Evolutionary conservation across 2,888 invertebrate species (phyloP).

Genomic region (Pyrocoelia pectoralis): DNA sequence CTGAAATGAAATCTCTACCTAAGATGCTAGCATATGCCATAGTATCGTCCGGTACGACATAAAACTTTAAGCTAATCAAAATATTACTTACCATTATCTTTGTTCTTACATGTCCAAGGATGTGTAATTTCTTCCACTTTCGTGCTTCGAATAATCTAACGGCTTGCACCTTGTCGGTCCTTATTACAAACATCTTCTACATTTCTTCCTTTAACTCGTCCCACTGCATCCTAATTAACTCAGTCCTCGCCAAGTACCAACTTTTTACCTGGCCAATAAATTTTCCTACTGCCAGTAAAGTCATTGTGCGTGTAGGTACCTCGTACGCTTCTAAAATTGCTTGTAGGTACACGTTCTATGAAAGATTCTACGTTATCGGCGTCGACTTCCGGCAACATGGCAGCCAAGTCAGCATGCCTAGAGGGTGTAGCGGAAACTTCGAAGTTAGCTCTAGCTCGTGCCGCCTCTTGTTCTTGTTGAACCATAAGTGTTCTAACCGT

Average conservation of each 20-base stretch:
- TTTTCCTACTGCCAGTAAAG: slow-evolving; percentile 1
- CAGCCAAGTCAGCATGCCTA: background rate
- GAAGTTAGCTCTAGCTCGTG: background rate
- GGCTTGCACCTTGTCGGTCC: background rate
- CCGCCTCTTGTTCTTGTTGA: background rate
- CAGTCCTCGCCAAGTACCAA: background rate
- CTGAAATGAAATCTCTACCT: too few relatives aligned
- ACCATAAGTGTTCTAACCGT: slow-evolving; percentile 6
- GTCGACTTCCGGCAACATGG: slow-evolving; percentile 7
- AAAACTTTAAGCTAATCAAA: background rate
- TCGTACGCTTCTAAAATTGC: slow-evolving; percentile 8
- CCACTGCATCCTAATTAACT: slow-evolving; percentile 1
- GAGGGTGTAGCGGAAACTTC: background rate
- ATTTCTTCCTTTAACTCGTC: background rate
- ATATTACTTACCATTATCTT: background rate
- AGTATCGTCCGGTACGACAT: background rate
- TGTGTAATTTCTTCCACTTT: background rate
- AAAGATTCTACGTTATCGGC: slow-evolving; percentile 9
- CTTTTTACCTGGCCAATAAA: slow-evolving; percentile 1
- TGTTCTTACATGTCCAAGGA: background rate
- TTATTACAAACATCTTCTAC: background rate
- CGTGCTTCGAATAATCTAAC: slow-evolving; percentile 4
- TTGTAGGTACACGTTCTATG: background rate
- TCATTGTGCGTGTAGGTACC: background rate
- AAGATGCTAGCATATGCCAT: background rate